phyloP scores from a whole-genome alignment of 2,113 vertebrate species.

The Heloderma charlesbogerti region DNA sequence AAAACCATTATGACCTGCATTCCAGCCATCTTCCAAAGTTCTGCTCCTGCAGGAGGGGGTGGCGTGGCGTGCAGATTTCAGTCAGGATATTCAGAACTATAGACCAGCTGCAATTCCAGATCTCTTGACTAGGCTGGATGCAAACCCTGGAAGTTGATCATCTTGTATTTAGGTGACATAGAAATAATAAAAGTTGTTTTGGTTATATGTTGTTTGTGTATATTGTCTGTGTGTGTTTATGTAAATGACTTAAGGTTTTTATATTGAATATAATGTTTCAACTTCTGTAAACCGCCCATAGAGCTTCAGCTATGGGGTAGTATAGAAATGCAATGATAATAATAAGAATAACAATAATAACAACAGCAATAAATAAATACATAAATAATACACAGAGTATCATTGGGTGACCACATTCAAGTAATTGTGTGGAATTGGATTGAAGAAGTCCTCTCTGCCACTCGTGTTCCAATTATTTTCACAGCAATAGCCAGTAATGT shows the following conservation, averaged over 20 bases:
- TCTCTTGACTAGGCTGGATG: not conserved
- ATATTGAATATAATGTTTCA: no score
- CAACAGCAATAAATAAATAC: no score
- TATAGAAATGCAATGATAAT: no score
- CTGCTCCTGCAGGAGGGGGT: not conserved
- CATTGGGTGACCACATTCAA: not conserved
- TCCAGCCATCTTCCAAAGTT: not conserved
- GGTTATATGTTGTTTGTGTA: no score
- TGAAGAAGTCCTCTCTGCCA: not conserved
- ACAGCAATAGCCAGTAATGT: not conserved
- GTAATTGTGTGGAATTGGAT: not conserved
- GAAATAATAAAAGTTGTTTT: no score
- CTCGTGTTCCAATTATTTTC: not conserved
- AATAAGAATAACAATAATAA: no score
- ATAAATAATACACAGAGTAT: not conserved
- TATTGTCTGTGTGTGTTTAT: no score
- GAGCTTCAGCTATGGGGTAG: no score
- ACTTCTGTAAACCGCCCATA: no score
- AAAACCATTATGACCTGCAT: not conserved
- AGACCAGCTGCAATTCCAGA: not conserved
- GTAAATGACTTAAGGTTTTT: no score
- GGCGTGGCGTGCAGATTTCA: not conserved
- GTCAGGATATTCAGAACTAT: not conserved
- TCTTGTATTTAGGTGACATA: not conserved
- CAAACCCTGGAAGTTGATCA: not conserved